Evolutionary conservation across 2,113 vertebrate genomes (phyloP), one percentile per base, ranked within the genome.

Genomic region (Tachuris rubrigastra): DNA sequence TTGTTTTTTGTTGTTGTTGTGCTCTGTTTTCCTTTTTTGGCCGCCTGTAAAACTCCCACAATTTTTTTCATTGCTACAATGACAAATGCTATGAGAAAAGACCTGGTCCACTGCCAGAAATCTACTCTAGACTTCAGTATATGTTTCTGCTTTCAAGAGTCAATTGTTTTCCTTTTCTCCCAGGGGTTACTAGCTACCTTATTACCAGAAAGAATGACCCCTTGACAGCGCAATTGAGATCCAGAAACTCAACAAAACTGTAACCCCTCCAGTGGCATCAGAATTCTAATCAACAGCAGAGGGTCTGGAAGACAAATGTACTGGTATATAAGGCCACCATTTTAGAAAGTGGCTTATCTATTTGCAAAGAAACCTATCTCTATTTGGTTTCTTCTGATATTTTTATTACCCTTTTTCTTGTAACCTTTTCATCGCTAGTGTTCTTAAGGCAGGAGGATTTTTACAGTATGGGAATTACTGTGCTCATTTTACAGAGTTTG

Each of bases 161-260:
- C 96, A 95, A 96, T 95, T 97, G 95, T 97, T 97, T 97, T 96
- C 87, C 87, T 91, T 97, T 75, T 95, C 96, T 98, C 96, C 93
- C 96, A 91, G 94, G 95, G 91, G 97, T 95, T 94, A 96, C 96
- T 94, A 95, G 91, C 95, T 97, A 96, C 96, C 97, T 97, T 97
- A 96, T 97, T 97, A 97, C 94, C 90, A 97, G 95, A 95, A 98
- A 97, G 92, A 98, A 97, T 96, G 96, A 97, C 94, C 97, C 94
- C 91, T 88, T 97, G 97, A 97, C 96, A 96, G 96, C 13, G 1
- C 79, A 96, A 92, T 63, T 95, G 87, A 94, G 93, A 96, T 93
- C 96, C 94, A 97, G 93, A 97, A 97, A 95, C 93, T 95, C 96
- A 87, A 97, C 95, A 97, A 97, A 97, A 97, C 78, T 94, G 92